A percentile compares a stretch with the other conserved stretches of the same genome.
phyloP scores from a whole-genome alignment of 1,140 invertebrate species.

The Bombus superbus region DNA sequence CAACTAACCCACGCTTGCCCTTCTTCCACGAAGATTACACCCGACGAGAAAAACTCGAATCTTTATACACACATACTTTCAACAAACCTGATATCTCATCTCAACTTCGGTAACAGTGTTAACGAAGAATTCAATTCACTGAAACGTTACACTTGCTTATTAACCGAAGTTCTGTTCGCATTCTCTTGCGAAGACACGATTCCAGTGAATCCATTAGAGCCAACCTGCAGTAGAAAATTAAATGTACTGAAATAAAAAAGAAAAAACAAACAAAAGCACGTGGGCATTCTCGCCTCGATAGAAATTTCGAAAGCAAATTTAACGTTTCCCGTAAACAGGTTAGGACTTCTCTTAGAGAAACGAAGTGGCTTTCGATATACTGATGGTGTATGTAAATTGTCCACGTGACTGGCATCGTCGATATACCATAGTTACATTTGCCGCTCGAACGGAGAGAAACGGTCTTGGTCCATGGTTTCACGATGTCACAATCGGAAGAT shows the following conservation, averaged over 20 bases:
- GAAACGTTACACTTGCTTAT: too few species aligned
- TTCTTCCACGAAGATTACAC: not conserved
- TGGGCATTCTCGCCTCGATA: not conserved
- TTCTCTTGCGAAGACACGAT: not conserved
- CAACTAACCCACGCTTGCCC: not conserved
- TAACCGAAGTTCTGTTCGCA: not conserved
- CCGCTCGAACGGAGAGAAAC: not conserved
- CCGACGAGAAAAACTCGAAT: not conserved
- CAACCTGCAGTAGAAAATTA: not conserved
- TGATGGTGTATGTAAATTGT: conserved; percentile 36
- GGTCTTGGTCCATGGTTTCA: not conserved
- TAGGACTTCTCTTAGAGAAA: not conserved
- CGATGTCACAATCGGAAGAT: not conserved
- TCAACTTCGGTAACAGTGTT: not conserved
- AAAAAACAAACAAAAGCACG: too few species aligned
- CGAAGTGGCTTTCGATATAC: too few species aligned
- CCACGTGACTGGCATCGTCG: conserved; percentile 37
- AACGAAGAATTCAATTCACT: not conserved
- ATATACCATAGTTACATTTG: conserved; percentile 4
- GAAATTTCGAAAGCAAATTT: conserved; percentile 20
- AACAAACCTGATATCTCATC: not conserved
- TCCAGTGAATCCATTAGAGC: not conserved
- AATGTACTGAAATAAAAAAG: not conserved
- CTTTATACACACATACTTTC: not conserved
- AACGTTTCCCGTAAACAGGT: conserved; percentile 5